Base-by-base conservation (phyloP, 2,797 vertebrate genomes). In the Pygocentrus nattereri region DNA sequence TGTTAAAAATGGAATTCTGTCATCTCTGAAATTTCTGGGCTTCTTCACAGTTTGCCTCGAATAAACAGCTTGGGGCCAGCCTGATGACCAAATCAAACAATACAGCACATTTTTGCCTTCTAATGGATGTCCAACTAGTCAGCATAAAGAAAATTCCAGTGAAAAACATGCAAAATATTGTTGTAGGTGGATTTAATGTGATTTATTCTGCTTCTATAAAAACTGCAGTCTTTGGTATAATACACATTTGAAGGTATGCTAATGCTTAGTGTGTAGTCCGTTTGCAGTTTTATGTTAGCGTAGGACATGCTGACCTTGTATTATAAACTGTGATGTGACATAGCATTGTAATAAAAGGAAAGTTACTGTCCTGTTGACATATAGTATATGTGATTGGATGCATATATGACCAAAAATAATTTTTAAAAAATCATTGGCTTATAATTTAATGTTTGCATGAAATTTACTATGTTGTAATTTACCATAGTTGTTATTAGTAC, bases 131-230 rank as follows among this genome's bases (percentile, higher is more conserved):
- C 69, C 56, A 62, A 67, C 12, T 13, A 27, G 56, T 54, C 19
- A 12, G 41, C 41, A 44, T 44, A 2, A 56, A 56, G 54, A 54
- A n/a, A n/a, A 18, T 50, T 23, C 50, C 75, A 11, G n/a, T 41
- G 73, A 56, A 8, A 54, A 62, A 76, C 50, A 41, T 71, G 16
- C 34, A 61, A 41, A 61, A 70, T 76, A 30, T 62, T 69, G 8
- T 23, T 59, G 27, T 6, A 54, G 5, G 38, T 10, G 69, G 25
- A 47, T 31, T 52, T 74, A 52, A 16, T 69, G 82, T 73, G 82
- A 50, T 34, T 61, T 54, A 5, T 21, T 54, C 52, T 19, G 18
- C 21, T 54, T 19, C n/a, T n/a, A n/a, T 16, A 50, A 16, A 16
- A 50, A 50, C 19, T 54, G 6, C 1, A 54, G 25, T 30, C 1